These are phyloP conservation scores for Osedax frankpressi DNA, from an alignment of 2,888 invertebrate species.

Conservation along the genomic window DNA sequence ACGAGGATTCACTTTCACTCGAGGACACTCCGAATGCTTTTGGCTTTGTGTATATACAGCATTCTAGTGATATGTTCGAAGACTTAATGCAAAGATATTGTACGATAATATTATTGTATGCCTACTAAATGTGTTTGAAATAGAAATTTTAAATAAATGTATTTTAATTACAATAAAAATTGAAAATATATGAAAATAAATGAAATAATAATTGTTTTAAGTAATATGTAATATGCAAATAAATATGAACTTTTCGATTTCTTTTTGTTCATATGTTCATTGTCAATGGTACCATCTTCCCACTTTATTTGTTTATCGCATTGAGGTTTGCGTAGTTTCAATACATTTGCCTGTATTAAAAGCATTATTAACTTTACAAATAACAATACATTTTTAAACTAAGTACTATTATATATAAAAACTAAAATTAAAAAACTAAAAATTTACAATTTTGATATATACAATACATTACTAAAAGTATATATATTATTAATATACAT, in stretches of 20 bases:
- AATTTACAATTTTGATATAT: background rate
- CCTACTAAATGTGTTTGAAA: too few species aligned
- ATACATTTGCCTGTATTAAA: background rate
- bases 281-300: background rate
- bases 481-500: background rate
- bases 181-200: too few species aligned
- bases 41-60: background rate
- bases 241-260: background rate
- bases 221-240: background rate
- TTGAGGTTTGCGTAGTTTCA: background rate
- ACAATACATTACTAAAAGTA: background rate
- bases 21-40: background rate
- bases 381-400: too few species aligned
- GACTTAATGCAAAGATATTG: background rate
- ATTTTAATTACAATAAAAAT: too few species aligned
- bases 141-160: too few species aligned
- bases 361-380: too few species aligned
- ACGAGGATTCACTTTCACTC: background rate
- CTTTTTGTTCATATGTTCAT: background rate
- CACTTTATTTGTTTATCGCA: background rate
- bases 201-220: background rate
- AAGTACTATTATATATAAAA: background rate
- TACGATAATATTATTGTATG: background rate
- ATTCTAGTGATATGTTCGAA: background rate
- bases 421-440: background rate